Conservation (phyloP, 2,888 invertebrate genomes). For the Microctonus aethiopoides region DNA sequence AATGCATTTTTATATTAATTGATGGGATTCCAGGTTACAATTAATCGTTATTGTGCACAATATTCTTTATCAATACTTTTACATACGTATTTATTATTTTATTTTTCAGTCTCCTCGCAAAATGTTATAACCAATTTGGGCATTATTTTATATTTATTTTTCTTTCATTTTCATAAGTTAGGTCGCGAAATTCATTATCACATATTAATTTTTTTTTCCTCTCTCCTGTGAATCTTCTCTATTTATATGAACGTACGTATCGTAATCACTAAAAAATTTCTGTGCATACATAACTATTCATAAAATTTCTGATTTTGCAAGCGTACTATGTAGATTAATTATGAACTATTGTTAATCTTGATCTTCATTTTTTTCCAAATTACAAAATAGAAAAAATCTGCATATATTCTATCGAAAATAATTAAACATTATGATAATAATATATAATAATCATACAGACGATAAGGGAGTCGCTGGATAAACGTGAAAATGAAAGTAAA, state of each 20-base stretch:
- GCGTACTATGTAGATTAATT: background rate
- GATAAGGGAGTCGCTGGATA: background rate
- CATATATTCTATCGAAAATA: too few relatives aligned
- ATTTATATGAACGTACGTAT: too few relatives aligned
- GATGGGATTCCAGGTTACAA: background rate
- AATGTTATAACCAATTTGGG: too few relatives aligned
- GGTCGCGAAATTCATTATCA: constrained; percentile 17
- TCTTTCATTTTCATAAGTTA: background rate
- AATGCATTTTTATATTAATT: background rate
- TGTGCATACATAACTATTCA: background rate
- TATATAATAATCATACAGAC: background rate
- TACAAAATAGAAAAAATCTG: too few relatives aligned
- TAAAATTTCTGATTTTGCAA: background rate
- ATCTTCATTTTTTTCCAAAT: too few relatives aligned
- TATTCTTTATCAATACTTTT: background rate
- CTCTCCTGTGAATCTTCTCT: too few relatives aligned
- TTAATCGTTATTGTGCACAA: background rate
- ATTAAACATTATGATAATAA: background rate
- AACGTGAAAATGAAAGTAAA: background rate
- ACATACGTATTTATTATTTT: background rate
- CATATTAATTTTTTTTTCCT: background rate
- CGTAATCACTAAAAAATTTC: background rate
- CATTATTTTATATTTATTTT: background rate
- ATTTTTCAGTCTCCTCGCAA: background rate
- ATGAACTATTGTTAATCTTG: too few relatives aligned